Evolutionary conservation across 1,140 invertebrate genomes (phyloP).

Genomic region (Drosophila pachea): DNA sequence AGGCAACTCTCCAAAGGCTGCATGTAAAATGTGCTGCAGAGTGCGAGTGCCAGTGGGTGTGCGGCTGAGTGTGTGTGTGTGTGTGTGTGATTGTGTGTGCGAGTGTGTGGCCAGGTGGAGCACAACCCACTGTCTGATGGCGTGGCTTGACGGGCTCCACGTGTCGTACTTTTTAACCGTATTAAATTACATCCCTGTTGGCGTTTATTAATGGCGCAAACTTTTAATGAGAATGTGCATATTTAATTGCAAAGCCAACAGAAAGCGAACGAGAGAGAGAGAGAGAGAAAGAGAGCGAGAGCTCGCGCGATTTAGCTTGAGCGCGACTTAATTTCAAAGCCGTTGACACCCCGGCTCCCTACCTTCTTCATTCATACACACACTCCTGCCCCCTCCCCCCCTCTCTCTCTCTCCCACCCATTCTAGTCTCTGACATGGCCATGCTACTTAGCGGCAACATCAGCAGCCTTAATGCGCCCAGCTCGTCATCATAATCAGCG

Average conservation of each 20-base stretch:
- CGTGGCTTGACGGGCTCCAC: conserved; percentile 54
- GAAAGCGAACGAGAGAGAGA: conserved; percentile 15
- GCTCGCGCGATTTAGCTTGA: conserved; percentile 1
- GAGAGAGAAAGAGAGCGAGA: conserved; percentile 11
- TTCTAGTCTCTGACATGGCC: conserved; percentile 40
- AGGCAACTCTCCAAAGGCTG: conserved; percentile 56
- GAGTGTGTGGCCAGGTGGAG: conserved; percentile 5
- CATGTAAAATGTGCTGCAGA: conserved; percentile 68
- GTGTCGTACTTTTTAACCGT: conserved; percentile 75
- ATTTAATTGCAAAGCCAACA: conserved; percentile 77
- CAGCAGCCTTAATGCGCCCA: conserved; percentile 73
- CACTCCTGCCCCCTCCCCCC: neutral
- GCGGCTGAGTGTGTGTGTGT: conserved; percentile 13
- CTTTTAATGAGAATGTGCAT: conserved; percentile 79
- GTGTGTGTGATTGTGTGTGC: conserved; percentile 12
- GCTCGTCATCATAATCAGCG: conserved; percentile 70
- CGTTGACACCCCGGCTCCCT: conserved; percentile 50
- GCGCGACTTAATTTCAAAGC: conserved; percentile 39
- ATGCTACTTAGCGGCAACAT: conserved; percentile 73
- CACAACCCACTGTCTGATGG: conserved; percentile 21
- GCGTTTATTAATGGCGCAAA: conserved; percentile 78
- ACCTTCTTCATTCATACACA: conserved; percentile 35
- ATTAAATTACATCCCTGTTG: conserved; percentile 77
- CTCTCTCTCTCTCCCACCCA: neutral
- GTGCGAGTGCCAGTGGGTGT: conserved; percentile 29